Conservation (phyloP, 2,888 invertebrate genomes). For the Lepidocyrtoides sp. region DNA sequence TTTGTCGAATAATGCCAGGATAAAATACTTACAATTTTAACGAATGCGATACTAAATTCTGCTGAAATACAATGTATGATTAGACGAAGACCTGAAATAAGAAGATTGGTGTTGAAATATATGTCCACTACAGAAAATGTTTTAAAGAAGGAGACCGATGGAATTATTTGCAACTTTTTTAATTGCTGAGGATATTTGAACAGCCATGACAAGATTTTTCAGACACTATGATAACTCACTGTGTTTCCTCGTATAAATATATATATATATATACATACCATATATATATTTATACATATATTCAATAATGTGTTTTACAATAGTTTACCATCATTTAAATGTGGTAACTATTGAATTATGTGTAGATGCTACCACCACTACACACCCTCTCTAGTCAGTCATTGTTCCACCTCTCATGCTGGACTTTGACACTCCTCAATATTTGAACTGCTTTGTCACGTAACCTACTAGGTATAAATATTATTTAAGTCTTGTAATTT, state of each 20-base stretch:
- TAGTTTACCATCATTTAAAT: slow-evolving; percentile 8
- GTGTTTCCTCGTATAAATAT: slow-evolving; percentile 34
- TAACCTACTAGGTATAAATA: slow-evolving; percentile 20
- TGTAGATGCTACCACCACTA: background rate
- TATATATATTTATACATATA: background rate
- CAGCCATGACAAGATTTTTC: slow-evolving; percentile 28
- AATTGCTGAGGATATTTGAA: slow-evolving; percentile 23
- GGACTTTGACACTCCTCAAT: slow-evolving; percentile 56
- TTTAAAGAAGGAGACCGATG: background rate
- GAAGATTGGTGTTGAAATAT: too few species aligned
- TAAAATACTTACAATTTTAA: too few species aligned
- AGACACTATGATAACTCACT: background rate
- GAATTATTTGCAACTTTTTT: background rate
- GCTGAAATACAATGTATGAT: too few species aligned
- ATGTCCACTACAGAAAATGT: too few species aligned
- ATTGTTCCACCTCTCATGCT: background rate
- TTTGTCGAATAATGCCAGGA: background rate
- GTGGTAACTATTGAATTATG: slow-evolving; percentile 25
- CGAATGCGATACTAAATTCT: too few species aligned
- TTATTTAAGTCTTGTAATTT: slow-evolving; percentile 8
- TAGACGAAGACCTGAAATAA: too few species aligned
- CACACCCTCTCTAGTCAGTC: slow-evolving; percentile 54
- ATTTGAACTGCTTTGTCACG: slow-evolving; percentile 49
- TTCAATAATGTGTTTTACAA: background rate
- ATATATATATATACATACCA: too few species aligned